Evolutionary conservation across 2,797 vertebrate species (phyloP).

Genomic region (Euthynnus affinis): DNA sequence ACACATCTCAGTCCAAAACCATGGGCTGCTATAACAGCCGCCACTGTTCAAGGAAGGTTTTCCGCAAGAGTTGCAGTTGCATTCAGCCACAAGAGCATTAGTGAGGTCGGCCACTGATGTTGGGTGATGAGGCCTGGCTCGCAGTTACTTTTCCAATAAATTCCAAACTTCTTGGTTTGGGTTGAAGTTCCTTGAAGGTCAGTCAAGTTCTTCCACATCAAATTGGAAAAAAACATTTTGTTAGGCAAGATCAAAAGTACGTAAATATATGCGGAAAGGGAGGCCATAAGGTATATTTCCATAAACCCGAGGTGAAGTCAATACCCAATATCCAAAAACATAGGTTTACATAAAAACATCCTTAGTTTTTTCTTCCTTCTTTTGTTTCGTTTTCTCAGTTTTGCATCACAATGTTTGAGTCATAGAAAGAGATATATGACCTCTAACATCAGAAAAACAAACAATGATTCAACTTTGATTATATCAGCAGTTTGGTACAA

Average conservation of each 20-base stretch:
- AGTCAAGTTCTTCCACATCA: background rate
- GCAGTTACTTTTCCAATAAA: background rate
- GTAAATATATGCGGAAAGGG: background rate
- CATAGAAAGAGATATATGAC: background rate
- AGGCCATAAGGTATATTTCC: background rate
- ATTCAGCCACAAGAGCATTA: background rate
- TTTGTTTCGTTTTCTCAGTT: background rate
- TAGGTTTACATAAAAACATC: background rate
- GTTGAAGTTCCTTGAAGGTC: background rate
- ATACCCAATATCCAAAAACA: background rate
- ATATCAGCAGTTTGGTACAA: background rate
- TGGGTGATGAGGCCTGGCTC: background rate
- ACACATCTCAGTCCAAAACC: slow-evolving; percentile 13
- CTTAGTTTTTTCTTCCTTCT: background rate
- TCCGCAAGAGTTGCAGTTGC: background rate
- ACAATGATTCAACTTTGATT: background rate
- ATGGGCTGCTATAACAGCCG: background rate
- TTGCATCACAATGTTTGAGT: background rate
- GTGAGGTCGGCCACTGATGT: background rate
- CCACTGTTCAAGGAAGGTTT: background rate
- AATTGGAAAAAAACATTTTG: slow-evolving; percentile 11
- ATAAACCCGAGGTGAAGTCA: background rate
- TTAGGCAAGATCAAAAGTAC: background rate
- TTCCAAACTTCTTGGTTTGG: slow-evolving; percentile 4
- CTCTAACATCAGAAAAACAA: background rate